Percentiles rank a stretch among this genome's conserved stretches.
These are phyloP conservation scores for Papilio helenus DNA, from an alignment of 1,140 invertebrate genomes.

Conservation along the genomic window DNA sequence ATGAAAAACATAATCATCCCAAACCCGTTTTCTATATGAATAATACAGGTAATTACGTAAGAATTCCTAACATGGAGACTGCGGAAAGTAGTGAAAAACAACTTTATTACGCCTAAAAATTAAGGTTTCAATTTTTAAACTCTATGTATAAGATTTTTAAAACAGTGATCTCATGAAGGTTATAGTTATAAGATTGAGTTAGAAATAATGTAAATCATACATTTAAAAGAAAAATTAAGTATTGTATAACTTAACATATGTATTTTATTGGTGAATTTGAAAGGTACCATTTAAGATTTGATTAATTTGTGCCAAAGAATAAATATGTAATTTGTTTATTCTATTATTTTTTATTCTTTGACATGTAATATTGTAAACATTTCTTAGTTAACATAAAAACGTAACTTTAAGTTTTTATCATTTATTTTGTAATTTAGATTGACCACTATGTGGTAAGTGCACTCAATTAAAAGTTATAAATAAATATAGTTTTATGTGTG, in stretches of 20 bases:
- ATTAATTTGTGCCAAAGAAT: not conserved
- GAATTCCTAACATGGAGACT: constrained; percentile 42
- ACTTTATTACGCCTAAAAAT: not conserved
- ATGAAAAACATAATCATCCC: constrained; percentile 54
- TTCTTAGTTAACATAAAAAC: not conserved
- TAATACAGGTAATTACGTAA: constrained; percentile 56
- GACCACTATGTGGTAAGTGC: not conserved
- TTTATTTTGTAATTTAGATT: no score
- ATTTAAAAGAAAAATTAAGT: not conserved
- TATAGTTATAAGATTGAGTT: not conserved
- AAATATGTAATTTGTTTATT: not conserved
- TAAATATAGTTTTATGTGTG: not conserved
- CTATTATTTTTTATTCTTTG: not conserved
- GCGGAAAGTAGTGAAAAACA: not conserved
- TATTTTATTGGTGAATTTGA: not conserved
- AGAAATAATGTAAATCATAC: not conserved
- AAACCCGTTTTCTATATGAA: constrained; percentile 63
- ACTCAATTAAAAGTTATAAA: not conserved
- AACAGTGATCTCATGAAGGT: not conserved
- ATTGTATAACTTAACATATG: not conserved
- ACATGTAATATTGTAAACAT: not conserved
- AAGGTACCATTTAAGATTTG: not conserved
- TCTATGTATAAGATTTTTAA: not conserved
- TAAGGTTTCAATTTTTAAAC: not conserved
- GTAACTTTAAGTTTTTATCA: not conserved